Percentiles rank a stretch among this genome's conserved stretches.
Evolutionary conservation across 2,888 invertebrate genomes (phyloP).

Genomic region (Mesodorylaimus sp.): DNA sequence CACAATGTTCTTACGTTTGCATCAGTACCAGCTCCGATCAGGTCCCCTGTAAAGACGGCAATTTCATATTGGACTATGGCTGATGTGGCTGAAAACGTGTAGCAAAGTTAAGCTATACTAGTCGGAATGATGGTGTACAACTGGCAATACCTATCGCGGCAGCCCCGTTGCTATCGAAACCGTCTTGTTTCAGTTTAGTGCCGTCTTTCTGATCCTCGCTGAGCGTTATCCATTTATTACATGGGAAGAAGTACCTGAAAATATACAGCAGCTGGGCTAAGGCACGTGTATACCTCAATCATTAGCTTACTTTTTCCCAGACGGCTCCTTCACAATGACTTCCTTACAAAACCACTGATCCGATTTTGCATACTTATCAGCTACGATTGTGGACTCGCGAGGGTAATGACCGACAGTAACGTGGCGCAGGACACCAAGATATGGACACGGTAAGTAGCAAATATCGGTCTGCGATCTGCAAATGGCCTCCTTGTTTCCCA

Average conservation of each 20-base stretch:
- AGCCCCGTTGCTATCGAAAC: no score
- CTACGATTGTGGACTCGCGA: neutral
- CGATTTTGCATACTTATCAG: neutral
- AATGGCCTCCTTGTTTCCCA: no score
- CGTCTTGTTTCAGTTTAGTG: neutral
- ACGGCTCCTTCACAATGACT: neutral
- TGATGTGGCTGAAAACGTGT: no score
- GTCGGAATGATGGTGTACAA: no score
- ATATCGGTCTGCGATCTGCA: neutral
- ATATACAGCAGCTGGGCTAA: neutral
- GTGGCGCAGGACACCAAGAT: neutral
- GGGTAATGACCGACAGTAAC: neutral
- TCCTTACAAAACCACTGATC: neutral
- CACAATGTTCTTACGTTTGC: neutral
- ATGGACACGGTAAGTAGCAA: neutral
- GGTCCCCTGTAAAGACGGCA: neutral
- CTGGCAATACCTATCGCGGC: no score
- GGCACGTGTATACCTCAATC: neutral
- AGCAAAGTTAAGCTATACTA: no score
- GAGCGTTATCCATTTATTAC: neutral
- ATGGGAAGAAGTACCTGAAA: neutral
- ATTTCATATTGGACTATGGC: neutral
- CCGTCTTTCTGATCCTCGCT: neutral
- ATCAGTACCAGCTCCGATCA: neutral
- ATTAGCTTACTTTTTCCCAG: neutral